Evolutionary conservation across 2,888 invertebrate genomes (phyloP).

Genomic region (Leptothorax acervorum): DNA sequence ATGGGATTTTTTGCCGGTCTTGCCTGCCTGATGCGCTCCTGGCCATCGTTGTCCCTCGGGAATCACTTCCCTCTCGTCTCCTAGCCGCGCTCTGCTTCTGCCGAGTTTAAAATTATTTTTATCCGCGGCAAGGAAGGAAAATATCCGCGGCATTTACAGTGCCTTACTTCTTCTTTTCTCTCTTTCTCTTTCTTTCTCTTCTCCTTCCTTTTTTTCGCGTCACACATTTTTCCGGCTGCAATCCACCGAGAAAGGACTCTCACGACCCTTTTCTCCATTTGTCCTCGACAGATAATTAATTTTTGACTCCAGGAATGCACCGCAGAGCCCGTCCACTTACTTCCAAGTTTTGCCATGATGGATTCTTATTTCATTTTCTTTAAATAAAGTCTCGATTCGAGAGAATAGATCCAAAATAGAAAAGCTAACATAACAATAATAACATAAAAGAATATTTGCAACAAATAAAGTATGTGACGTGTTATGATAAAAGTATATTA

Average conservation of each 20-base stretch:
- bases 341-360: constrained; percentile 15
- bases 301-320: constrained; percentile 26
- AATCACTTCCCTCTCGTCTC: constrained; percentile 27
- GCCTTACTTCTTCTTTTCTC: constrained; percentile 1
- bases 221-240: constrained; percentile 14
- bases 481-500: background rate
- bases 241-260: background rate
- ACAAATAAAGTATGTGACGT: background rate
- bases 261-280: constrained; percentile 45
- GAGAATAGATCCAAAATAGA: background rate
- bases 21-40: constrained; percentile 26
- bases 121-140: constrained; percentile 22
- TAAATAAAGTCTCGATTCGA: background rate
- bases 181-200: background rate
- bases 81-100: constrained; percentile 36
- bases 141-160: constrained; percentile 11
- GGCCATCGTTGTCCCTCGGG: constrained; percentile 51
- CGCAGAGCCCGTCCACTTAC: background rate
- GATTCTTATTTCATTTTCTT: background rate
- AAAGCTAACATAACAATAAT: background rate
- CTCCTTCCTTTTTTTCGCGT: background rate
- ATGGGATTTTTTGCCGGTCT: constrained; percentile 48
- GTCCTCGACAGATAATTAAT: constrained; percentile 58
- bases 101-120: constrained; percentile 60
- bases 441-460: background rate